Conservation (phyloP, 2,113 vertebrate genomes). For the Saccopteryx bilineata region DNA sequence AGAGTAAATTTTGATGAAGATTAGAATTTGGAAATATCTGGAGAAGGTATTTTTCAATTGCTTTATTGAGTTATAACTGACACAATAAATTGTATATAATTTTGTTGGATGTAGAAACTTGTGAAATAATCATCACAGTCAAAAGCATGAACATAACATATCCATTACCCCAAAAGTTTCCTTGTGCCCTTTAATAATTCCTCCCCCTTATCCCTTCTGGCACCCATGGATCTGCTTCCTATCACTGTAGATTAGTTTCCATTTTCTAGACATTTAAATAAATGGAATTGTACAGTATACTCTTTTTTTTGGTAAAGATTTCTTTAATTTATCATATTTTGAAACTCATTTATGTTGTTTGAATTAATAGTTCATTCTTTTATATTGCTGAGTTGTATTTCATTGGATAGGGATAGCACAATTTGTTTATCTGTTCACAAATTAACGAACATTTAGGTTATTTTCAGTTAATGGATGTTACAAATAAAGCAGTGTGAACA, state of each 20-base stretch:
- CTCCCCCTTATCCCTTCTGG: neutral
- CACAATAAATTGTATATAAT: neutral
- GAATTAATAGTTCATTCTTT: neutral
- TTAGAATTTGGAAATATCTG: neutral
- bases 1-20: neutral
- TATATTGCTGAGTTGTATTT: neutral
- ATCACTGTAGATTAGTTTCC: neutral
- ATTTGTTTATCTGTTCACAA: neutral
- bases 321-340: constrained; percentile 3
- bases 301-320: neutral
- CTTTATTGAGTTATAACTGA: neutral
- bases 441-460: neutral
- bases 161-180: neutral
- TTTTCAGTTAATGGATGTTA: neutral
- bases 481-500: neutral
- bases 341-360: neutral
- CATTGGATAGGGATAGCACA: neutral
- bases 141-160: neutral
- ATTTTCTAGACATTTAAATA: constrained; percentile 4
- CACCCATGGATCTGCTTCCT: neutral
- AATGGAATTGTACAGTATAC: neutral
- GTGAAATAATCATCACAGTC: constrained; percentile 8
- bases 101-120: neutral
- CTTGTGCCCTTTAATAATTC: neutral
- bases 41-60: neutral